Evolutionary conservation across 2,113 vertebrate genomes (phyloP), one percentile per base, ranked within the genome.

Genomic region (Neopipo cinnamomea): DNA sequence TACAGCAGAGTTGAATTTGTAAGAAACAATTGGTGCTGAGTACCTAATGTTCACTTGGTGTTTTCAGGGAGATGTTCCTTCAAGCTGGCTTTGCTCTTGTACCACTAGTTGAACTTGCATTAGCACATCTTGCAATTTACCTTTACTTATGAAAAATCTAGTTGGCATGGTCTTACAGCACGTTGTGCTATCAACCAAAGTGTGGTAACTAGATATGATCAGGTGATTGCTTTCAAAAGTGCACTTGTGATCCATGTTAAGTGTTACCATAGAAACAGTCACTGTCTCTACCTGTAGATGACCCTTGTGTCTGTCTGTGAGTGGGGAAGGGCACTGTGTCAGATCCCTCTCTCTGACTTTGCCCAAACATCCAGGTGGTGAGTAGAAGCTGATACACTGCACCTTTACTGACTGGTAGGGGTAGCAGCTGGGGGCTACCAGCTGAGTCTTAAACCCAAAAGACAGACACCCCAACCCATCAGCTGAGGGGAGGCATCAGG

Each of bases 1-100:
- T 35, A 24, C 8, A 30, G 17, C 0, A 0, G 10, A 41, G 8
- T 20, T 56, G 41, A 62, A 50, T 85, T 70, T 30, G 27, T 59
- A 82, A 59, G 25, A 58, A 89, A 37, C 7, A 53, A 5, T n/a
- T 70, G 31, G 12, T 66, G 23, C 47, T 71, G 68, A 46, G 39
- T 47, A 35, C 22, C 13, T 41, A 3, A 35, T 17, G 14, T 33
- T 74, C 7, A 25, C 31, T 39, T 61, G 21, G 22, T 49, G 6
- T 50, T 61, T 76, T 73, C 24, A 35, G 31, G 49, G 65, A 35
- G 3, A 15, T 47, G 11, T 47, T 76, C 37, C 53, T 83, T 90
- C 27, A 55, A 33, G 18, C 10, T 72, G 58, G 18, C 17, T 81
- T 31, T 88, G 28, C 28, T 75, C 12, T 58, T 53, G 31, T 44